Evolutionary conservation across 2,113 vertebrate genomes (phyloP), one percentile per base, ranked within the genome.

Genomic region (Tricholaema leucomelas): DNA sequence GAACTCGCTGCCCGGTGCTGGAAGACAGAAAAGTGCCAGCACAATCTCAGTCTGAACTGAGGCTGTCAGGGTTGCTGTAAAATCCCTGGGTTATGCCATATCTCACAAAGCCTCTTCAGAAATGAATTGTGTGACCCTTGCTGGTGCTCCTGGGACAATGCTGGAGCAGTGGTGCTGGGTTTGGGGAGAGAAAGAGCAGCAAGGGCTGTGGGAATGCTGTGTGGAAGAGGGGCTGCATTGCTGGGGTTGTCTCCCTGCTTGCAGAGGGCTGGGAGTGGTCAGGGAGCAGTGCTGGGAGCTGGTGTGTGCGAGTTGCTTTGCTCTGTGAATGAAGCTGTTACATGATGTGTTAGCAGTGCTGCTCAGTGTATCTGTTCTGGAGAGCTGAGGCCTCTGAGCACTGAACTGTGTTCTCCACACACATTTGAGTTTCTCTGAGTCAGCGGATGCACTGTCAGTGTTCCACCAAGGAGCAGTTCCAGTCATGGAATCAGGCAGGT

Each of bases 301-400:
- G 42, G 3, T 2, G 2, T 3, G 10, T 80, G 38, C 12, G 48
- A 25, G 15, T 16, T 0, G 0, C 46, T 40, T 8, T 4, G 0
- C 54, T 40, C n/a, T 40, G 21, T 2, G 6, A 28, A 24, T 24
- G 36, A 75, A 28, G 36, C 30, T 54, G 52, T 55, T 55, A 10
- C 1, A 0, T 20, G 7, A 1, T 0, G 0, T 7, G 20, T 63
- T 66, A 36, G 27, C 67, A 25, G 0, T 52, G 40, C 67, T 33
- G 20, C 14, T 25, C 9, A 13, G 0, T 12, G 15, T 13, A 4
- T 30, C 8, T 61, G 7, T 42, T 19, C 33, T 55, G 0, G 0
- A 38, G 56, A 56, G 12, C 40, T 71, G 71, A 76, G 28, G 44
- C 50, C 36, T 64, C 42, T 54, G 25, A 10, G 9, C 31, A 2